phyloP scores from a whole-genome alignment of 2,113 vertebrate species.

The Tringa solitaria region DNA sequence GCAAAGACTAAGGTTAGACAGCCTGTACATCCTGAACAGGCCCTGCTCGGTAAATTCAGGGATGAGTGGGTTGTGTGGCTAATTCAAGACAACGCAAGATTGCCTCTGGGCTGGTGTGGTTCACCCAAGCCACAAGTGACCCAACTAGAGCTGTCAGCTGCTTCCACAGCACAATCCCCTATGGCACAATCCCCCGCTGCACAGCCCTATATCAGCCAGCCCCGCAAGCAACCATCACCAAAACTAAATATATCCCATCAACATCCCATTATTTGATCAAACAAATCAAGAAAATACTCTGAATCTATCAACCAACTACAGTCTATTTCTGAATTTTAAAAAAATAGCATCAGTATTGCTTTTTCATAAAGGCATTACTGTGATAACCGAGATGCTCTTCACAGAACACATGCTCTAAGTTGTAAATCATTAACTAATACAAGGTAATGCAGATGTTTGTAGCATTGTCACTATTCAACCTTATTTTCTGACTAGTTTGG shows the following conservation, averaged over 20 bases:
- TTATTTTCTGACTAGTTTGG: neutral
- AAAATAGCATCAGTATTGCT: neutral
- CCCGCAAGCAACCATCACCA: neutral
- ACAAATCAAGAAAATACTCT: neutral
- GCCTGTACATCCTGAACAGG: neutral
- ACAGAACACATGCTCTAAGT: rapidly evolving
- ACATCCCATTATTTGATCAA: neutral
- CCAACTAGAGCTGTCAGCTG: neutral
- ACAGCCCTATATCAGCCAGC: neutral
- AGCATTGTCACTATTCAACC: neutral
- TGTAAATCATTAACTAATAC: neutral
- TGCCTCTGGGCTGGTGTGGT: neutral
- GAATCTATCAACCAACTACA: neutral
- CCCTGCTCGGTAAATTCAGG: neutral
- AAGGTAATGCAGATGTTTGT: neutral
- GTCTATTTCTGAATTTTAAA: neutral
- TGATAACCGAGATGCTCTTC: neutral
- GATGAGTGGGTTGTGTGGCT: neutral
- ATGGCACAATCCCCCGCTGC: neutral
- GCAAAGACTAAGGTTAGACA: neutral
- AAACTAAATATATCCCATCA: neutral
- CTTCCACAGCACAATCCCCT: neutral
- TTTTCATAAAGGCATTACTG: neutral
- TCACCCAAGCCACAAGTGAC: neutral
- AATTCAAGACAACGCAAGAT: neutral